Evolutionary conservation across 2,888 invertebrate genomes (phyloP), one percentile per base, ranked within the genome.

Genomic region (Eupsilia transversa): DNA sequence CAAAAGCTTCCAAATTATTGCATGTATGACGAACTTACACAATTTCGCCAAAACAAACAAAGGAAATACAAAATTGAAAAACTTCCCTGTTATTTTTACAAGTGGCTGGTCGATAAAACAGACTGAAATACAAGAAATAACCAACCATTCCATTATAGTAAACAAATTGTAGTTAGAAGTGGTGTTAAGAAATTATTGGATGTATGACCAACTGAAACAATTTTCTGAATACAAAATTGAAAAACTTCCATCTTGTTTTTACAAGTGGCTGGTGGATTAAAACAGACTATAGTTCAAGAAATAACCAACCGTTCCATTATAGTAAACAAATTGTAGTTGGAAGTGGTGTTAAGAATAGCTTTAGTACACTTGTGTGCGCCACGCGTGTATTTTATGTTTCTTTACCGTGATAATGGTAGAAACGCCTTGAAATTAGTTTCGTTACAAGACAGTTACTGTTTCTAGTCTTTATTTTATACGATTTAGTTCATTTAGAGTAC

Each of bases 311-410:
- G n/a, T 57, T 43, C 61, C 43, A 67, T 57, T 71, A 46, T 46
- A 83, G 70, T 71, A 52, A 70, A 80, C 57, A 82, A 79, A 82
- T 82, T 68, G 52, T 74, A 46, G 71, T 66, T 67, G 66, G 57
- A 64, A 82, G 49, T 77, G 57, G 76, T 72, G 63, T 76, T 61
- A 66, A 70, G 70, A 73, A 73, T 66, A 76, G 71, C 77, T 81
- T 72, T 74, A 68, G 73, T 72, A 74, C 83, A 85, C 68, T 81
- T 70, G 77, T 85, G 71, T 74, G 74, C 57, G 74, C 56, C 73
- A 56, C 85, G 83, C 74, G 85, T 83, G 85, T 85, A 77, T 77
- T 83, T 83, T 83, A 83, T 83, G 82, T 81, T 68, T 60, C 77
- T 67, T 68, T 46, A 74, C 74, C 66, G 56, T 59, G 60, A 84